phyloP scores from a whole-genome alignment of 2,797 vertebrate species.

The Pseudotriccus pelzelni region DNA sequence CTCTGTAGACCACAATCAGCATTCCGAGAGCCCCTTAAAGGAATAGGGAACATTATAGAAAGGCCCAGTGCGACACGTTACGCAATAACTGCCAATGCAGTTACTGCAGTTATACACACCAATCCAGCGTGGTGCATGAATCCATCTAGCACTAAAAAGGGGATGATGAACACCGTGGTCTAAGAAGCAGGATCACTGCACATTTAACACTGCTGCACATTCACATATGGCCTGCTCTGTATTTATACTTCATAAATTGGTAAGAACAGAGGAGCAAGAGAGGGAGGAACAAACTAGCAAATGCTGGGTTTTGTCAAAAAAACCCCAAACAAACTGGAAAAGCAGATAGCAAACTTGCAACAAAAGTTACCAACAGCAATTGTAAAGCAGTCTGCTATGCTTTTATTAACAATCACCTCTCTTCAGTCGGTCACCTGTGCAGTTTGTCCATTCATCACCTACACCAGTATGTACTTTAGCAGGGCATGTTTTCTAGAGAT shows the following conservation, averaged over 20 bases:
- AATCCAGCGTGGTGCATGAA: accelerated
- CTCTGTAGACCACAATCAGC: not conserved
- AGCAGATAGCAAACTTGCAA: not conserved
- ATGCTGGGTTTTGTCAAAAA: not conserved
- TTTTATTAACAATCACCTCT: not conserved
- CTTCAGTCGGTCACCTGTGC: not conserved
- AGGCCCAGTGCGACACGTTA: not conserved
- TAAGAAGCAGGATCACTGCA: not conserved
- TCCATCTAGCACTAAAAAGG: not conserved
- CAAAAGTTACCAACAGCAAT: not conserved
- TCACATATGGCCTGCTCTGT: not conserved
- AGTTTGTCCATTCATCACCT: not conserved
- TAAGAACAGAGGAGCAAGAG: not conserved
- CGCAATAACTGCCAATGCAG: not conserved
- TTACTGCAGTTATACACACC: not conserved
- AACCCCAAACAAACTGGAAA: not conserved
- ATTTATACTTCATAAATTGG: not conserved
- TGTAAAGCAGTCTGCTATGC: not conserved
- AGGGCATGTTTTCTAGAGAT: not conserved
- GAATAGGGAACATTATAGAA: not conserved
- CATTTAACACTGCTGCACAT: not conserved
- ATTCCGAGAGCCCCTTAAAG: not conserved
- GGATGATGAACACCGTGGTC: not conserved
- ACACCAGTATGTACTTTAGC: not conserved
- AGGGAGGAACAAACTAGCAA: not conserved